Conservation (phyloP, 2,888 invertebrate genomes). For the Amiota mariae region DNA sequence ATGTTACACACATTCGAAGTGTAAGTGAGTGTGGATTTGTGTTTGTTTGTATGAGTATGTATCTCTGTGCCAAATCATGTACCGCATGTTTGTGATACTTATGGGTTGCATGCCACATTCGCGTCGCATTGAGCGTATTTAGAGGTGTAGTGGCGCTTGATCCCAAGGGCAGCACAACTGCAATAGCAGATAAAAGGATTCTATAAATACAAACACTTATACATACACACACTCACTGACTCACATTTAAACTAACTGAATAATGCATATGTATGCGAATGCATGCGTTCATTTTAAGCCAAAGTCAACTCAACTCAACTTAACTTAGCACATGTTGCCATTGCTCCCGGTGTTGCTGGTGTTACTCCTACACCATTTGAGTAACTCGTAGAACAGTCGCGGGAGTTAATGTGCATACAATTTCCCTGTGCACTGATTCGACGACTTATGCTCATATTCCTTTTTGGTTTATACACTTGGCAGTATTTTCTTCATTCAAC, state of each 20-base stretch:
- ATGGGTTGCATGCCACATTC: constrained; percentile 9
- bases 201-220: constrained; percentile 24
- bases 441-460: constrained; percentile 17
- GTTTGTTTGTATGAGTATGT: neutral
- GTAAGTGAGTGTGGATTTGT: neutral
- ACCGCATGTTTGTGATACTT: constrained; percentile 24
- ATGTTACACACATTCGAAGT: neutral
- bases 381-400: constrained; percentile 3
- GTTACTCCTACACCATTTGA: constrained; percentile 9
- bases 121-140: neutral
- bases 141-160: constrained; percentile 20
- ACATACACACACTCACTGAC: neutral
- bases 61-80: constrained; percentile 24
- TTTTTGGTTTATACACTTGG: neutral
- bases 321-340: too few relatives aligned
- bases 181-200: constrained; percentile 24
- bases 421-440: constrained; percentile 24
- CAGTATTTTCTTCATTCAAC: neutral
- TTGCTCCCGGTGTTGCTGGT: too few relatives aligned
- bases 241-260: too few relatives aligned
- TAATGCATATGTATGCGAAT: neutral
- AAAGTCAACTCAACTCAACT: neutral
- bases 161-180: constrained; percentile 23
- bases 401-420: constrained; percentile 24
- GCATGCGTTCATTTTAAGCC: constrained; percentile 1